phyloP scores from a whole-genome alignment of 2,113 vertebrate genomes.

The Anoura caudifer region DNA sequence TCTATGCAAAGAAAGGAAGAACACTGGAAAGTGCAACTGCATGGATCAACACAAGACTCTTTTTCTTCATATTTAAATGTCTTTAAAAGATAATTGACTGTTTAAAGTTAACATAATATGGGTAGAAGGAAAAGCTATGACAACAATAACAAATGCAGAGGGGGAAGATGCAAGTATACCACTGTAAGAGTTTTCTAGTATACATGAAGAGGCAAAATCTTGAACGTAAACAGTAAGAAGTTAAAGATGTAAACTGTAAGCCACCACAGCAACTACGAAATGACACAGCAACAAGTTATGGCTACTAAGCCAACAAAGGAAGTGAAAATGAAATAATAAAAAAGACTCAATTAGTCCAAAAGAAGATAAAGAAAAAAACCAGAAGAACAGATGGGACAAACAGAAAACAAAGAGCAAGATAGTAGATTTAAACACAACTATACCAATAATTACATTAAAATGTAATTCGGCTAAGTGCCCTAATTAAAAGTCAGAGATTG shows the following conservation, averaged over 20 bases:
- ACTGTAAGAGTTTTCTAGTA: background rate
- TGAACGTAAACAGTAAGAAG: background rate
- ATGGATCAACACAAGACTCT: background rate
- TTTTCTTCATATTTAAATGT: background rate
- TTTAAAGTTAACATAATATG: background rate
- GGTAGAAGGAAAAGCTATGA: background rate
- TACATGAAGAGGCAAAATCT: background rate
- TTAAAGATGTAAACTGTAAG: background rate
- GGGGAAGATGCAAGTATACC: background rate
- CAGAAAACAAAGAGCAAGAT: background rate
- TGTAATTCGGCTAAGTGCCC: background rate
- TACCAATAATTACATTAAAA: slow-evolving; percentile 36
- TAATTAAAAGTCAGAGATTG: background rate
- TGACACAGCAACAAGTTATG: background rate
- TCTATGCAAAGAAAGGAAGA: background rate
- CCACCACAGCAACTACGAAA: background rate
- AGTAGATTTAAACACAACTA: background rate
- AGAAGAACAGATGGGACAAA: slow-evolving; percentile 33
- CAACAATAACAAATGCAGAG: background rate
- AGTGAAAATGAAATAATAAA: background rate
- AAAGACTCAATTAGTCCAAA: background rate
- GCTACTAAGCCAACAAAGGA: background rate
- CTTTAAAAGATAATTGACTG: background rate
- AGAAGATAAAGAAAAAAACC: background rate
- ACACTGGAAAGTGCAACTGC: background rate